Conservation (phyloP, 2,888 invertebrate species). For the Melieria picta region DNA sequence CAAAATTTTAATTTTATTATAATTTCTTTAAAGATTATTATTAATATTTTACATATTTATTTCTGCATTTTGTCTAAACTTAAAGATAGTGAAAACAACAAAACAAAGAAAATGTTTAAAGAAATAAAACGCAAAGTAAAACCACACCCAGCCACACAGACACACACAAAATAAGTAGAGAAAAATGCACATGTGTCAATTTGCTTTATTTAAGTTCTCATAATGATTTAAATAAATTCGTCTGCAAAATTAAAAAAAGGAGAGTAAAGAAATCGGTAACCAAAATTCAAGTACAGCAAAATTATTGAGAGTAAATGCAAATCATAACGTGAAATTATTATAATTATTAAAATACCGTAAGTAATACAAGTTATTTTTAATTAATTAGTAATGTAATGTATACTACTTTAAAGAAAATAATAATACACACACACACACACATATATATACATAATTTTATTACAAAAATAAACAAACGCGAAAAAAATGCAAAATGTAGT, state of each 20-base stretch:
- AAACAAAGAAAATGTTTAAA: constrained; percentile 23
- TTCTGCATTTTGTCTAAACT: constrained; percentile 33
- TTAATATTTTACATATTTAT: constrained; percentile 32
- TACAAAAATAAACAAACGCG: not conserved
- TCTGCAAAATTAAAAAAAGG: constrained; percentile 4
- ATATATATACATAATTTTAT: not conserved
- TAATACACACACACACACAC: constrained; percentile 3
- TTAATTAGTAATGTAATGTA: constrained; percentile 43
- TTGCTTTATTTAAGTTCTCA: too few relatives aligned
- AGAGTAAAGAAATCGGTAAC: constrained; percentile 8
- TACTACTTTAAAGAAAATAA: constrained; percentile 41
- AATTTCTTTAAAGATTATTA: constrained; percentile 27
- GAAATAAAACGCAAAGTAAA: constrained; percentile 10
- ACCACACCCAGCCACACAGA: not conserved
- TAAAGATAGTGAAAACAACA: constrained; percentile 16
- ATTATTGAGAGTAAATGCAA: constrained; percentile 18
- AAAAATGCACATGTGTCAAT: too few relatives aligned
- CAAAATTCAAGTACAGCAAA: constrained; percentile 8
- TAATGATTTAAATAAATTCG: not conserved
- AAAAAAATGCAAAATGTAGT: not conserved
- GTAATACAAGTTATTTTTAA: constrained; percentile 41
- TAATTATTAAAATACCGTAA: constrained; percentile 26
- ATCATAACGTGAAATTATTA: constrained; percentile 34
- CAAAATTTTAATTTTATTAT: constrained; percentile 26
- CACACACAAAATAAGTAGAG: too few relatives aligned